Conservation (phyloP, 2,888 invertebrate species). For the Rhorus exstirpatorius region DNA sequence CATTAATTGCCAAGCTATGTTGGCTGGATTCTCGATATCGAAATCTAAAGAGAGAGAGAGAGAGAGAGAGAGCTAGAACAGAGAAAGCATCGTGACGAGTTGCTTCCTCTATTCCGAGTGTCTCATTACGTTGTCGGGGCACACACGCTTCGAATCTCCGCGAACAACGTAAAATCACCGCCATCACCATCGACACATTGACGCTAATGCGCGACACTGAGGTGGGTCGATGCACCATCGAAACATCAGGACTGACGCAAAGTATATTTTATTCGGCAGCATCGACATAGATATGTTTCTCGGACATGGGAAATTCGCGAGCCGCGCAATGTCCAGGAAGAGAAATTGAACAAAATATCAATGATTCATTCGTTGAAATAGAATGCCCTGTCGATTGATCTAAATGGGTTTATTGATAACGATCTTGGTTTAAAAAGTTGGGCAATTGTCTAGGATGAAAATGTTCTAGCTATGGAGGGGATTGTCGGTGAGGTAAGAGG, state of each 20-base stretch:
- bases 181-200: constrained; percentile 41
- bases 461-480: too few relatives aligned
- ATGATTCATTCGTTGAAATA: not conserved
- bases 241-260: constrained; percentile 7
- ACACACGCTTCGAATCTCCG: constrained; percentile 44
- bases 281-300: not conserved
- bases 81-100: constrained; percentile 49
- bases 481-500: too few relatives aligned
- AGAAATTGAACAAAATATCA: constrained; percentile 33
- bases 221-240: constrained; percentile 17
- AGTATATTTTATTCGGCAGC: constrained; percentile 37
- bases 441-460: too few relatives aligned
- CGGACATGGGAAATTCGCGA: not conserved
- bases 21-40: constrained; percentile 72
- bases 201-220: not conserved
- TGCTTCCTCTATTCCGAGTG: constrained; percentile 55
- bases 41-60: constrained; percentile 58
- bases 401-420: not conserved
- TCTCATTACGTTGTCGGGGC: constrained; percentile 45
- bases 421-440: not conserved
- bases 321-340: not conserved
- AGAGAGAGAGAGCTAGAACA: constrained; percentile 48
- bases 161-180: constrained; percentile 39
- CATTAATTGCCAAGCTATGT: constrained; percentile 81
- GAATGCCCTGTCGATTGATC: not conserved